These are phyloP conservation scores for Epistrophe eligans DNA, from an alignment of 2,888 invertebrate genomes.

Conservation along the genomic window DNA sequence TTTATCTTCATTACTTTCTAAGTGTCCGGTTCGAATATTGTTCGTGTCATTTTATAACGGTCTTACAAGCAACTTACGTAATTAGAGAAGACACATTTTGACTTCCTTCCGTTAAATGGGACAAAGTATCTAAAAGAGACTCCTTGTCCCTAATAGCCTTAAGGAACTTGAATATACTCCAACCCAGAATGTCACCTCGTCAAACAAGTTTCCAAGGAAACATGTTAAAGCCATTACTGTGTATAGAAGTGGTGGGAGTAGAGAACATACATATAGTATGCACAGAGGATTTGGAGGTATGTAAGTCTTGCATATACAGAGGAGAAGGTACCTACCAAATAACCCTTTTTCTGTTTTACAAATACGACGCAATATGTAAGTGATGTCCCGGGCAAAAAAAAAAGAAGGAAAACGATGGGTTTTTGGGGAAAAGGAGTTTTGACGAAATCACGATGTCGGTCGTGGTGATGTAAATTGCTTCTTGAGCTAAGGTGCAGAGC, in stretches of 20 bases:
- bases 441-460: constrained; percentile 49
- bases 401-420: constrained; percentile 3
- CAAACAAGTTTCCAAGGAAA: constrained; percentile 59
- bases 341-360: constrained; percentile 58
- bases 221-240: constrained; percentile 68
- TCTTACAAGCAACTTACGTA: constrained; percentile 68
- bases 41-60: constrained; percentile 43
- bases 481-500: constrained; percentile 53
- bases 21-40: constrained; percentile 60
- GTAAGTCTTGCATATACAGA: constrained; percentile 33
- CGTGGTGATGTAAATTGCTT: constrained; percentile 71
- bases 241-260: constrained; percentile 2
- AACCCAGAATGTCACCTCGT: constrained; percentile 54
- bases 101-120: constrained; percentile 64
- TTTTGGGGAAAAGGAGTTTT: neutral
- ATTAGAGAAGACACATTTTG: constrained; percentile 73
- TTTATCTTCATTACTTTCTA: constrained; percentile 69
- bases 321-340: constrained; percentile 8
- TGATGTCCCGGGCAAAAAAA: constrained; percentile 20
- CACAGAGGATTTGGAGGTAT: constrained; percentile 40
- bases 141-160: constrained; percentile 59
- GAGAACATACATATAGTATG: constrained; percentile 13
- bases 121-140: constrained; percentile 41
- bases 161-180: constrained; percentile 48
- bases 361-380: constrained; percentile 19